Conservation (phyloP, 2,113 vertebrate species). For the Alligator mississippiensis region DNA sequence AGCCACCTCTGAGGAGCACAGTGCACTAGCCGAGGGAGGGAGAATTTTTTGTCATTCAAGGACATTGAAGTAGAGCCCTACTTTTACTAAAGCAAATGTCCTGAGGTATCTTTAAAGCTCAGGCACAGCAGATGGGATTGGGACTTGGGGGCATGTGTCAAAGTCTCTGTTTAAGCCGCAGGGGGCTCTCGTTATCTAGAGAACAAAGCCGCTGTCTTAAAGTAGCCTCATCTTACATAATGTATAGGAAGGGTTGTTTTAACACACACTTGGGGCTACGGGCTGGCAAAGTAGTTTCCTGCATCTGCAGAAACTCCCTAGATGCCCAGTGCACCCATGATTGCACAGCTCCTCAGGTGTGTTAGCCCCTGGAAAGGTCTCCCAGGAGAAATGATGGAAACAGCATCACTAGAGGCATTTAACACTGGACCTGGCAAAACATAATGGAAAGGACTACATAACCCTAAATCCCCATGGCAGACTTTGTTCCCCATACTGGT, state of each 20-base stretch:
- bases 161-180: neutral
- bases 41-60: neutral
- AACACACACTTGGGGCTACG: too few species aligned
- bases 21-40: rapidly evolving
- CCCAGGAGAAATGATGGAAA: neutral
- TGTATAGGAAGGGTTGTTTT: neutral
- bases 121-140: neutral
- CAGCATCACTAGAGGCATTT: neutral
- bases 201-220: neutral
- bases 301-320: neutral
- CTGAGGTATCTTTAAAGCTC: neutral
- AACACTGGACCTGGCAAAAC: neutral
- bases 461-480: neutral
- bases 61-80: neutral
- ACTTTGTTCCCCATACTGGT: neutral
- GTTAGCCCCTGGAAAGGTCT: neutral
- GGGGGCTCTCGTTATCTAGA: neutral
- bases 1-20: neutral
- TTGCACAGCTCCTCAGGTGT: neutral
- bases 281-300: neutral
- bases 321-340: neutral
- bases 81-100: neutral
- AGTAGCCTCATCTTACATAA: neutral
- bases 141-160: neutral
- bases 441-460: neutral